A percentile compares a stretch with the other conserved stretches of the same genome.
These are phyloP conservation scores for Pyrocephalus nanus DNA, from an alignment of 2,797 vertebrate genomes.

Conservation along the genomic window DNA sequence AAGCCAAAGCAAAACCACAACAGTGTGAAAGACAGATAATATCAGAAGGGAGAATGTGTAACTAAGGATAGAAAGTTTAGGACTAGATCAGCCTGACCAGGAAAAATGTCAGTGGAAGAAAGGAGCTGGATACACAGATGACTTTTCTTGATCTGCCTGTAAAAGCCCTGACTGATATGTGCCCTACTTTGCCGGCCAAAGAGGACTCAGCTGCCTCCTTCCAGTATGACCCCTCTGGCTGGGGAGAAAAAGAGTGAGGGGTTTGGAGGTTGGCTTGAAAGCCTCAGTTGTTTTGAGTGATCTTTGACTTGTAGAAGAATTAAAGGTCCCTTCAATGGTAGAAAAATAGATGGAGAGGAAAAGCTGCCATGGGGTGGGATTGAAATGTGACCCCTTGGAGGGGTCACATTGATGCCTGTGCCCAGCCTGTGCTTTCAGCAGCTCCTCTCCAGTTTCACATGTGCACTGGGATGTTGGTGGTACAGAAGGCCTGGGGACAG, in stretches of 20 bases:
- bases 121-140: neutral
- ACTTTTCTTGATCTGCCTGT: neutral
- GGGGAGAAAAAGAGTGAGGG: neutral
- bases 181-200: neutral
- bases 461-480: fast-evolving
- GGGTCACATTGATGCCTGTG: fast-evolving
- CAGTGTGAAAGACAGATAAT: neutral
- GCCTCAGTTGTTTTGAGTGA: neutral
- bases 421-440: neutral
- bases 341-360: neutral
- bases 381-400: fast-evolving
- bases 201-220: neutral
- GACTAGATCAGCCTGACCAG: neutral
- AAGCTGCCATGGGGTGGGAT: neutral
- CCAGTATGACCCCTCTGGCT: neutral
- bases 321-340: neutral
- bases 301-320: neutral
- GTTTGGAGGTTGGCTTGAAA: neutral
- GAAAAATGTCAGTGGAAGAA: neutral
- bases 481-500: neutral
- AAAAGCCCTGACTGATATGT: neutral
- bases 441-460: neutral
- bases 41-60: neutral
- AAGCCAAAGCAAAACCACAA: too few species aligned
- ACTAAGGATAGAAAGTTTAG: neutral